Conservation (phyloP, 2,113 vertebrate genomes). For the Dasyurus viverrinus region DNA sequence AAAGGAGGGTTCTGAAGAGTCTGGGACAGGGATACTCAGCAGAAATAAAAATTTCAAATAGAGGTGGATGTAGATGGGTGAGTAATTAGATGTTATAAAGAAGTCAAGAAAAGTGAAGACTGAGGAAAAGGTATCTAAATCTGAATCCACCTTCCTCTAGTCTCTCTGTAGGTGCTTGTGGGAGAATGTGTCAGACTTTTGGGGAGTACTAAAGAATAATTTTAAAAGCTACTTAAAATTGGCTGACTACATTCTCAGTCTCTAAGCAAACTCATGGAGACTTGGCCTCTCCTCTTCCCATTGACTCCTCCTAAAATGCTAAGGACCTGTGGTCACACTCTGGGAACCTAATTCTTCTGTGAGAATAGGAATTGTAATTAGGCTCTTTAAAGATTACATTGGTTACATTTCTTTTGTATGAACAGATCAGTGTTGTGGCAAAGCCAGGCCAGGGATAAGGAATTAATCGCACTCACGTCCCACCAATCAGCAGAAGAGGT, state of each 20-base stretch:
- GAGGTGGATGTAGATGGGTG: background rate
- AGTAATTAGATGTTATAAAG: background rate
- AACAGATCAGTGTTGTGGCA: background rate
- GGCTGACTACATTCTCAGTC: background rate
- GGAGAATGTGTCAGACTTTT: background rate
- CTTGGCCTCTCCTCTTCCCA: background rate
- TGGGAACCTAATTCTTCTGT: background rate
- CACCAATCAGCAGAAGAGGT: background rate
- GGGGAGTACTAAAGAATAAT: background rate
- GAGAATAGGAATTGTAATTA: background rate
- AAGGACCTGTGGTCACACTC: background rate
- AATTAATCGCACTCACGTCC: background rate
- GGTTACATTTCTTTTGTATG: background rate
- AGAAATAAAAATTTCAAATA: too few species aligned
- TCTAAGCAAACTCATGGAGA: background rate
- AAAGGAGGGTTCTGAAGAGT: too few species aligned
- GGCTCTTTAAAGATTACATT: background rate
- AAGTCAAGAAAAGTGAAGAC: background rate
- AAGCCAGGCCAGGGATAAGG: background rate
- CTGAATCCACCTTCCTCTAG: background rate
- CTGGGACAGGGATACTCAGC: too few species aligned
- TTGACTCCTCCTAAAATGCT: background rate
- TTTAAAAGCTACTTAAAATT: background rate
- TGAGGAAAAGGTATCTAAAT: background rate
- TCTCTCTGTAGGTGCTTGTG: background rate